Conservation (phyloP, 2,113 vertebrate genomes). For the Dicrurus megarhynchus region DNA sequence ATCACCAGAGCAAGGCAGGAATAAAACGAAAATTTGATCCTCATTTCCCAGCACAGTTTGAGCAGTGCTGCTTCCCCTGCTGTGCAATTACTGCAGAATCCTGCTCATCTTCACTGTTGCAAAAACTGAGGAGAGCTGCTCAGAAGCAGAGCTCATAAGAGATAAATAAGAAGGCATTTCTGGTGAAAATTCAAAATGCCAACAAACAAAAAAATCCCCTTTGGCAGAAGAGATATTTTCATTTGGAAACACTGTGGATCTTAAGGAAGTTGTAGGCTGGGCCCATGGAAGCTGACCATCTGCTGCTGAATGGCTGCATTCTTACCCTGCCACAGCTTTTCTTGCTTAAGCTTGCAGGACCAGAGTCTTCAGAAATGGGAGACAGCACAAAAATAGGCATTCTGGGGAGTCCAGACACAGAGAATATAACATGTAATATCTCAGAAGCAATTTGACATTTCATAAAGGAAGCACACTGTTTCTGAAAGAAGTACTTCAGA, state of each 20-base stretch:
- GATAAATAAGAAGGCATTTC: not conserved
- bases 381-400: not conserved
- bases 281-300: not conserved
- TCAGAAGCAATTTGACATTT: not conserved
- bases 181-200: slow-evolving; percentile 15
- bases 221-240: slow-evolving; percentile 3
- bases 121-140: not conserved
- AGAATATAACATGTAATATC: not conserved
- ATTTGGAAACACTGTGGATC: not conserved
- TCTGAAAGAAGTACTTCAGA: not conserved
- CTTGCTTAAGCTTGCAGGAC: not conserved
- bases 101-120: not conserved
- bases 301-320: not conserved
- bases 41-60: not conserved
- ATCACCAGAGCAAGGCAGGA: not conserved
- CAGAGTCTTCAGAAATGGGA: not conserved
- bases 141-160: not conserved
- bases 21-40: not conserved
- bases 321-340: not conserved
- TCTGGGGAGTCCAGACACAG: not conserved
- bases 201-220: not conserved
- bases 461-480: not conserved
- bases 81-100: not conserved
- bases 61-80: not conserved
- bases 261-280: not conserved